These are phyloP conservation scores for Xyrichtys novacula DNA, from an alignment of 2,797 vertebrate species.

Conservation along the genomic window DNA sequence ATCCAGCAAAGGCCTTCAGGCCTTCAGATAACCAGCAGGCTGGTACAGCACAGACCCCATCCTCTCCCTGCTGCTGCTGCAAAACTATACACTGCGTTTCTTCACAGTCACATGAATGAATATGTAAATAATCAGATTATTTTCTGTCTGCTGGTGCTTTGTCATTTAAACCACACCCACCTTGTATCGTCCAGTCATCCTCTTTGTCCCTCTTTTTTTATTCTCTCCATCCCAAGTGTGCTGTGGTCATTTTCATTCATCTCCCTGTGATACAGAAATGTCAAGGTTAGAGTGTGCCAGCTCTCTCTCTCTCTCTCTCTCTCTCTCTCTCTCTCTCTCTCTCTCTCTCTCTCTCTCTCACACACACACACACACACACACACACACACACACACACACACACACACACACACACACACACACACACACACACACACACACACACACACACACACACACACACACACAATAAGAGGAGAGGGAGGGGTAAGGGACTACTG, in stretches of 20 bases:
- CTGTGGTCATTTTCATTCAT: conserved; percentile 79
- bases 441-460: conserved; percentile 11
- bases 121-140: conserved; percentile 24
- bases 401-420: conserved; percentile 34
- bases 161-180: conserved; percentile 44
- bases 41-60: conserved; percentile 56
- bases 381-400: conserved; percentile 44
- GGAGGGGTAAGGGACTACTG: conserved; percentile 49
- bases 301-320: conserved; percentile 35
- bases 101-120: conserved; percentile 4
- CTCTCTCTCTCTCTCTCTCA: conserved; percentile 28
- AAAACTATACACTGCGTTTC: neutral
- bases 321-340: conserved; percentile 28
- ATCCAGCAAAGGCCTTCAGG: conserved; percentile 72
- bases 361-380: conserved; percentile 35
- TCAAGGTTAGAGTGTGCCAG: conserved; percentile 78
- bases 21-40: conserved; percentile 77
- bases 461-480: conserved; percentile 28
- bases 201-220: neutral
- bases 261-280: conserved; percentile 69
- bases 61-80: conserved; percentile 44
- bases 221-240: conserved; percentile 41
- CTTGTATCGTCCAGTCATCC: conserved; percentile 32
- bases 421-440: conserved; percentile 1
- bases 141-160: conserved; percentile 26